Percentiles rank a stretch among this genome's conserved stretches.
phyloP scores from a whole-genome alignment of 2,113 vertebrate genomes.

The Podarcis cretensis region DNA sequence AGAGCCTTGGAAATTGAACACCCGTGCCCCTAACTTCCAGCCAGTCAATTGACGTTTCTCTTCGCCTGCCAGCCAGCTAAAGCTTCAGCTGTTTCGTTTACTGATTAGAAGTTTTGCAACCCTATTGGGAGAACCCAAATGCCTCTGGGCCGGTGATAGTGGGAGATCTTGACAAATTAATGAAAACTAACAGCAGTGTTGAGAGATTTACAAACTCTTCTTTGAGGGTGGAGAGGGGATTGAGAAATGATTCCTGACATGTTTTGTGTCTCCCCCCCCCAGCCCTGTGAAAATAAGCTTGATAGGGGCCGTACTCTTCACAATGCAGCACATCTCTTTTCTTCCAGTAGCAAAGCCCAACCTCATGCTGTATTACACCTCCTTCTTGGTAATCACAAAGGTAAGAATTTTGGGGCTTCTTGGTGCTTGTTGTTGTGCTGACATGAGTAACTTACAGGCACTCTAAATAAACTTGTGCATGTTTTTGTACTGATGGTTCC shows the following conservation, averaged over 20 bases:
- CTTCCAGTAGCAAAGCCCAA: slow-evolving; percentile 86
- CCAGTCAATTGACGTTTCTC: neutral
- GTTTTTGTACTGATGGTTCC: no score
- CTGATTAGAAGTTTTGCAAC: neutral
- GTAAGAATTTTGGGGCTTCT: slow-evolving; percentile 72
- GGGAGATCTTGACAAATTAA: neutral
- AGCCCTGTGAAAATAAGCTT: slow-evolving; percentile 93
- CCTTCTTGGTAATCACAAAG: slow-evolving; percentile 89
- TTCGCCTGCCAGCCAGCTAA: neutral
- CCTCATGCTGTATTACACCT: slow-evolving; percentile 90
- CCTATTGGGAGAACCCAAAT: neutral
- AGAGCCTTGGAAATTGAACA: neutral
- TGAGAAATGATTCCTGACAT: slow-evolving; percentile 33
- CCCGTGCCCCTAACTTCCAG: neutral
- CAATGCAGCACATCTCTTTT: slow-evolving; percentile 84
- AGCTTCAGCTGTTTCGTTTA: neutral
- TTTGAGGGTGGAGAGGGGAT: neutral
- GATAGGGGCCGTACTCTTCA: slow-evolving; percentile 91
- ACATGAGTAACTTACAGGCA: neutral
- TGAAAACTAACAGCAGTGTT: neutral
- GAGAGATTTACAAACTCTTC: neutral
- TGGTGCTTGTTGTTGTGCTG: neutral
- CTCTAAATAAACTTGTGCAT: neutral
- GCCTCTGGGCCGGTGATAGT: neutral
- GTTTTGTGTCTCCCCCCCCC: slow-evolving; percentile 54